Percentiles rank a stretch among this genome's conserved stretches.
phyloP scores from a whole-genome alignment of 92 coral and sea anemone genomes.

The Parazoanthus swiftii region DNA sequence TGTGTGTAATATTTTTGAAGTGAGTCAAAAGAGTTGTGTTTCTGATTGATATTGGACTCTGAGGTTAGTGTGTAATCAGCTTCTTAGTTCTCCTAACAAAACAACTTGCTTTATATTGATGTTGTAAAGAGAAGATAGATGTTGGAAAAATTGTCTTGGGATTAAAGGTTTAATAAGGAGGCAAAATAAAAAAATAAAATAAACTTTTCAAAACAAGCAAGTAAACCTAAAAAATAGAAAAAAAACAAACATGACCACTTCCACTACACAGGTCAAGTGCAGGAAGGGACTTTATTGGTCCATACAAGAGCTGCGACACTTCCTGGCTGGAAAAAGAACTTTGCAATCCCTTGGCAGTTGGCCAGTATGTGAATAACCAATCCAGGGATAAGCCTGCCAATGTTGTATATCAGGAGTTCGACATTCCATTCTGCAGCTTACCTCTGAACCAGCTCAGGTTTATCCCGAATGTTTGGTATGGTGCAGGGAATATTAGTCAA shows the following conservation, averaged over 20 bases:
- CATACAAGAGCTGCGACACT: constrained; percentile 73
- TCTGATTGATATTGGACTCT: too few relatives aligned
- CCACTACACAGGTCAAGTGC: constrained; percentile 75
- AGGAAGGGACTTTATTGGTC: constrained; percentile 81
- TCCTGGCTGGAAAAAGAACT: constrained; percentile 69
- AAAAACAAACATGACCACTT: neutral
- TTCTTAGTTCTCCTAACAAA: too few relatives aligned
- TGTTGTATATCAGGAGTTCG: constrained; percentile 91
- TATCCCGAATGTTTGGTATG: constrained; percentile 93
- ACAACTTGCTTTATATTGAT: too few relatives aligned
- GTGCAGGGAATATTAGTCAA: constrained; percentile 67
- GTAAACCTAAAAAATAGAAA: neutral
- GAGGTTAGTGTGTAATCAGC: too few relatives aligned
- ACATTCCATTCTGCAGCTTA: constrained; percentile 54
- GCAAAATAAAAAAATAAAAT: too few relatives aligned
- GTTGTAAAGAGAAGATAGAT: too few relatives aligned
- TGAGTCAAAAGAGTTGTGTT: too few relatives aligned
- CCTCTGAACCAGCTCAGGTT: constrained; percentile 69
- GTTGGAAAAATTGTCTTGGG: too few relatives aligned
- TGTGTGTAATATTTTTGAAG: too few relatives aligned
- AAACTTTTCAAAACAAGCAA: too few relatives aligned
- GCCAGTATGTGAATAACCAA: constrained; percentile 91
- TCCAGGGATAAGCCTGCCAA: constrained; percentile 76
- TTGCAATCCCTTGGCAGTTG: constrained; percentile 81
- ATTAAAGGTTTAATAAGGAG: too few relatives aligned